phyloP scores from a whole-genome alignment of 2,888 invertebrate species.

The Dromius quadrimaculatus region DNA sequence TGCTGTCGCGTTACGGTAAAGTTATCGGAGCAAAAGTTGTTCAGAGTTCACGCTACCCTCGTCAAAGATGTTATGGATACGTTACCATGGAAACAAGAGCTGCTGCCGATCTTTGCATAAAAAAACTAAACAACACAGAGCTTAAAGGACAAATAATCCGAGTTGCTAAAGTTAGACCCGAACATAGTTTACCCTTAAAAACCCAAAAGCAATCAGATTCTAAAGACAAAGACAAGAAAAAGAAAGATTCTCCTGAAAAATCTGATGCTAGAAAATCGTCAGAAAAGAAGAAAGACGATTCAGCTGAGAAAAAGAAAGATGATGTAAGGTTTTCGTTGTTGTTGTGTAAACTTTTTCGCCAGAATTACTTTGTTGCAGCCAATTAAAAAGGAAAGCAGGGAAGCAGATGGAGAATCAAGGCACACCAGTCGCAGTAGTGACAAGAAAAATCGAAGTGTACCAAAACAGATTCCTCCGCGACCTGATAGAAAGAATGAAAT shows the following conservation, averaged over 20 bases:
- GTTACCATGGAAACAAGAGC: conserved; percentile 93
- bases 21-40: conserved; percentile 97
- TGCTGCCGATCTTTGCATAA: conserved; percentile 91
- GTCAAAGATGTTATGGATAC: conserved; percentile 94
- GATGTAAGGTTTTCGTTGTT: conserved; percentile 60
- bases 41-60: conserved; percentile 93
- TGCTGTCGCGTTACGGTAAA: conserved; percentile 93
- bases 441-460: conserved; percentile 58
- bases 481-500: conserved; percentile 75
- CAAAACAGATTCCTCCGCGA: conserved; percentile 59
- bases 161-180: conserved; percentile 79
- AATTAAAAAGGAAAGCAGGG: conserved; percentile 53
- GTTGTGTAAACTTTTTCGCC: conserved; percentile 12
- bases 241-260: conserved; percentile 52
- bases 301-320: conserved; percentile 61
- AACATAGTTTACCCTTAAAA: conserved; percentile 62
- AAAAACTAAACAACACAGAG: conserved; percentile 91
- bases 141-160: conserved; percentile 95
- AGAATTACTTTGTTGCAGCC: conserved; percentile 11
- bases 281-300: conserved; percentile 20
- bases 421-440: conserved; percentile 57
- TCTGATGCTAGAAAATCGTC: conserved; percentile 10
- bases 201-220: conserved; percentile 43
- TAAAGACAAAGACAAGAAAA: conserved; percentile 53
- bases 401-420: conserved; percentile 54